Evolutionary conservation across 1,140 invertebrate species (phyloP), one percentile per base, ranked within the genome.

Genomic region (Rhopalosiphum maidis): DNA sequence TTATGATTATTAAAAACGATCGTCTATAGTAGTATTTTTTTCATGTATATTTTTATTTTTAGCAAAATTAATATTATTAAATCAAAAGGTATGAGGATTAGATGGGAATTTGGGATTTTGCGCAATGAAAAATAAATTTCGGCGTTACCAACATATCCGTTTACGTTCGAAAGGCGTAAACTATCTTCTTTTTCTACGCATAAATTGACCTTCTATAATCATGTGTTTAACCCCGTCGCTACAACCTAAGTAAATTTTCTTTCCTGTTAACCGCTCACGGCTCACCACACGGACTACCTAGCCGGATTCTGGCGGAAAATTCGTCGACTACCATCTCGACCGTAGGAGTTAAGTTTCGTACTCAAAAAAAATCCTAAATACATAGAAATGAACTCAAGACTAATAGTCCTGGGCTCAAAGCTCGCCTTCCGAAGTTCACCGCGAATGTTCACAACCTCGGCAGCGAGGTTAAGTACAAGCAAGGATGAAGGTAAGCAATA

Each of bases 331-430:
- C 88, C 88, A 89, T 35, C 48, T 89, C 87, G 48, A 55, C 88
- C 11, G 9, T 41, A 55, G 35, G 1, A 21, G 37, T 89, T 89
- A 88, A 88, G 46, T 89, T 89, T 41, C 1, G 9, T 89, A n/a
- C 46, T 37, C 9, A 23, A 54, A 23, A 51, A 89, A 6, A 37
- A 18, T 25, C 23, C 18, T 35, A 88, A 55, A 89, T 37, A 25
- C 7, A 89, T 89, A 89, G 22, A 89, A 86, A 93, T 93, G 91
- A 93, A 86, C 54, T 93, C 91, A 37, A 86, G 91, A 93, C 82
- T 93, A 55, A 43, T 93, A 22, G 48, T 54, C 23, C 30, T 93
- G 11, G 48, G 91, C 5, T 86, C 91, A 0, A 93, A 93, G 48
- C 48, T 93, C n/a, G 77, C 82, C 6, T 93, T 93, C 77, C 41